Evolutionary conservation across 2,113 vertebrate species (phyloP).

Genomic region (Desmodus rotundus): DNA sequence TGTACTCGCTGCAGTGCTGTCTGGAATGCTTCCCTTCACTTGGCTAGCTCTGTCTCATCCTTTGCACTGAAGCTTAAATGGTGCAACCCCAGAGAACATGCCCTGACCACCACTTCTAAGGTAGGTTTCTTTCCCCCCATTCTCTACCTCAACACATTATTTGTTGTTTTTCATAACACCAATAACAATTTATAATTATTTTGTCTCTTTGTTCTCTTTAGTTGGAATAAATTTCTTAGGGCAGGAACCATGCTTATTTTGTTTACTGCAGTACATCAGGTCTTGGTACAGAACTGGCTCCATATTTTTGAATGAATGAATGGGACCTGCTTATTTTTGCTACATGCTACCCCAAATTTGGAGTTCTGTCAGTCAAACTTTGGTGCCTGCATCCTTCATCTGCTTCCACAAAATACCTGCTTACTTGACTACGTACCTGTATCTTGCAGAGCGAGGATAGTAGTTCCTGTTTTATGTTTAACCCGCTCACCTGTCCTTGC

Average conservation of each 20-base stretch:
- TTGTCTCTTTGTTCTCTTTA: not conserved
- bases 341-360: not conserved
- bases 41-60: not conserved
- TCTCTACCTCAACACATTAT: not conserved
- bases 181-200: not conserved
- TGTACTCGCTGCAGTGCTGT: not conserved
- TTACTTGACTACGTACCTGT: not conserved
- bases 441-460: not conserved
- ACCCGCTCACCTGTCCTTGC: not conserved
- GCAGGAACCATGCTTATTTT: not conserved
- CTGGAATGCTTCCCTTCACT: not conserved
- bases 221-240: not conserved
- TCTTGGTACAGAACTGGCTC: not conserved
- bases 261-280: not conserved
- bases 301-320: not conserved
- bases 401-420: not conserved
- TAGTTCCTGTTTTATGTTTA: not conserved
- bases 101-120: not conserved
- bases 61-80: not conserved
- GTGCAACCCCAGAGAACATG: not conserved
- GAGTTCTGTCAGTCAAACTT: not conserved
- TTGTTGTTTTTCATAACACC: not conserved
- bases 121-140: not conserved
- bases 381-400: not conserved
- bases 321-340: not conserved